These are phyloP conservation scores for Slavum lentiscoides DNA, from an alignment of 2,888 invertebrate species.

Conservation along the genomic window DNA sequence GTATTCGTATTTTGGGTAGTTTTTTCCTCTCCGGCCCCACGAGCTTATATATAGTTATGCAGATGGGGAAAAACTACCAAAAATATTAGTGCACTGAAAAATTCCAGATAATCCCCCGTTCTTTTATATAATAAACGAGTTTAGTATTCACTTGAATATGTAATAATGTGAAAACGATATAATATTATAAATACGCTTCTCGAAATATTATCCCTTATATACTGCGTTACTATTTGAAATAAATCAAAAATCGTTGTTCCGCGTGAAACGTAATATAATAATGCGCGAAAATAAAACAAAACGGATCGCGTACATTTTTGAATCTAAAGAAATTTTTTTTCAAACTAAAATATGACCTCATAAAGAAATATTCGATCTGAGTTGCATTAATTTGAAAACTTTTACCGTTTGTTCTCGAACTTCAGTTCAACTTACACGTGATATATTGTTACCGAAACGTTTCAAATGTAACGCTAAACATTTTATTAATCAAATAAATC, in stretches of 20 bases:
- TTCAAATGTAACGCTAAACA: conserved; percentile 19
- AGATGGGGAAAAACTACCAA: not conserved
- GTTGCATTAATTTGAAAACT: conserved; percentile 44
- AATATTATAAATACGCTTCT: not conserved
- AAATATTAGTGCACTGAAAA: not conserved
- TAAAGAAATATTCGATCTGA: conserved; percentile 30
- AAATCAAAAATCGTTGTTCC: not conserved
- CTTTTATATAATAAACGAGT: no score
- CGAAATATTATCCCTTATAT: not conserved
- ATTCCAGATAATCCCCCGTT: not conserved
- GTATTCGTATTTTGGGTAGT: no score
- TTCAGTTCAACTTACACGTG: conserved; percentile 19
- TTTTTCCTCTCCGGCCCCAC: no score
- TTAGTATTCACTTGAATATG: no score
- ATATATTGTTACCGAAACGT: conserved; percentile 19
- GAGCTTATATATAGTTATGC: no score
- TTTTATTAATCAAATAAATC: conserved; percentile 24
- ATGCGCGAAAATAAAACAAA: not conserved
- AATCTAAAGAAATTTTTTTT: not conserved
- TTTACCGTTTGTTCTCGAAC: conserved; percentile 26
- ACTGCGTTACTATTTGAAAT: not conserved
- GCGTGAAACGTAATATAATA: not conserved
- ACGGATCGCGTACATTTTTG: not conserved
- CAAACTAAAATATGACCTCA: conserved; percentile 13
- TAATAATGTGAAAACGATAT: not conserved